A percentile compares a stretch with the other conserved stretches of the same genome.
Conservation (phyloP, 1,140 invertebrate species). For the Fopius arisanus region DNA sequence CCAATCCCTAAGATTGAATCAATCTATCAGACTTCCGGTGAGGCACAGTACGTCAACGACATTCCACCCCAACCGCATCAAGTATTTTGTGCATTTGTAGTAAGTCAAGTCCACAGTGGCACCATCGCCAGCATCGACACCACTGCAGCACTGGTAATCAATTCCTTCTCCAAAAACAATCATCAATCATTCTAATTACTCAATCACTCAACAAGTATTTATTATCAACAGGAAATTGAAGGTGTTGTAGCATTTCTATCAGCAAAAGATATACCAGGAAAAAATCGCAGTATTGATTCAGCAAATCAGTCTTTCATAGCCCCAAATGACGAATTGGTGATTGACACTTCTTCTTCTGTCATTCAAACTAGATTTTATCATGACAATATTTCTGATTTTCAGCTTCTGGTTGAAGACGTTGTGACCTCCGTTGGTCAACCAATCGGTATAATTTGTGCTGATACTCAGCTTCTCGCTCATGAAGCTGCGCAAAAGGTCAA, state of each 20-base stretch:
- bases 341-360: neutral
- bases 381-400: neutral
- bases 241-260: conserved; percentile 77
- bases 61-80: conserved; percentile 67
- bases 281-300: conserved; percentile 67
- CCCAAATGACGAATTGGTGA: neutral
- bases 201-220: neutral
- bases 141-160: conserved; percentile 67
- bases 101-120: conserved; percentile 65
- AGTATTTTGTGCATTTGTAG: conserved; percentile 73
- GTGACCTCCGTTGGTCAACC: conserved; percentile 76
- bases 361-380: too few relatives aligned
- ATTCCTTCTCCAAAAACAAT: neutral
- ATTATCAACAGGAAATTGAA: conserved; percentile 65
- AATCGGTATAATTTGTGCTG: conserved; percentile 75
- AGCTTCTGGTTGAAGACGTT: conserved; percentile 43
- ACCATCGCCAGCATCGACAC: conserved; percentile 68
- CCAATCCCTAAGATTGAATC: conserved; percentile 81
- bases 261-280: conserved; percentile 79
- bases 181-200: neutral
- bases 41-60: conserved; percentile 76
- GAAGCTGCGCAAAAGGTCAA: conserved; percentile 72
- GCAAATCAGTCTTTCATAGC: neutral
- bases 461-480: conserved; percentile 68
- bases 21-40: conserved; percentile 77